These are phyloP conservation scores for Chorisops tibialis DNA, from an alignment of 2,888 invertebrate species.

Conservation along the genomic window DNA sequence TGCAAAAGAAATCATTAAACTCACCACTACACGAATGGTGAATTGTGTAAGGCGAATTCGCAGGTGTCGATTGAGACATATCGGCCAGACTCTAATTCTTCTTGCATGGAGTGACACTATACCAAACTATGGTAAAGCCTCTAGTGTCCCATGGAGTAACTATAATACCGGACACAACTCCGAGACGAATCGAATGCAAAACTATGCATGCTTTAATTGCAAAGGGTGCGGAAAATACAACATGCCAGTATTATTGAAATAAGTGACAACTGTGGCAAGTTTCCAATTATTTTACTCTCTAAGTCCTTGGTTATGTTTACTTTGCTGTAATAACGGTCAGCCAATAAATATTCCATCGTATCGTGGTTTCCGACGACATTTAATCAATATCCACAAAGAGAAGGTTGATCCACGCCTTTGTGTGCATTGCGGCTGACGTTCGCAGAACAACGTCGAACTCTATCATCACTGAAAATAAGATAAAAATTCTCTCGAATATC, in stretches of 20 bases:
- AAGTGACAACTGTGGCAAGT: background rate
- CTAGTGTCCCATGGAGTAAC: too few species aligned
- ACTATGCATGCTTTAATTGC: slow-evolving; percentile 61
- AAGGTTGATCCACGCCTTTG: slow-evolving; percentile 73
- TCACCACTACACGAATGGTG: too few species aligned
- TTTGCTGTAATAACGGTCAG: slow-evolving; percentile 67
- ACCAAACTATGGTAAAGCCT: too few species aligned
- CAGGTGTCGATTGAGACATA: too few species aligned
- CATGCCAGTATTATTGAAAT: slow-evolving; percentile 53
- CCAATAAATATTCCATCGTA: slow-evolving; percentile 73
- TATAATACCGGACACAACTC: too few species aligned
- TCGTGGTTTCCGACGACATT: slow-evolving; percentile 74
- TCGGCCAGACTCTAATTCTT: too few species aligned
- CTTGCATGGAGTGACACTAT: too few species aligned
- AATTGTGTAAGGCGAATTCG: too few species aligned
- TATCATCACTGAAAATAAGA: slow-evolving; percentile 64
- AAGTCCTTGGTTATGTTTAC: slow-evolving; percentile 76
- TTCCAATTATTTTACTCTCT: too few species aligned
- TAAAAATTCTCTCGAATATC: slow-evolving; percentile 55
- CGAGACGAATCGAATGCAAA: slow-evolving; percentile 60
- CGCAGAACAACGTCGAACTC: slow-evolving; percentile 68
- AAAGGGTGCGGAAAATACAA: slow-evolving; percentile 60
- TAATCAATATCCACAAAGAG: slow-evolving; percentile 76
- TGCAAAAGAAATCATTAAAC: too few species aligned
- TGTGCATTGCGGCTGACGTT: slow-evolving; percentile 80